Conservation (phyloP, 2,797 vertebrate genomes). For the Sciurus vulgaris region DNA sequence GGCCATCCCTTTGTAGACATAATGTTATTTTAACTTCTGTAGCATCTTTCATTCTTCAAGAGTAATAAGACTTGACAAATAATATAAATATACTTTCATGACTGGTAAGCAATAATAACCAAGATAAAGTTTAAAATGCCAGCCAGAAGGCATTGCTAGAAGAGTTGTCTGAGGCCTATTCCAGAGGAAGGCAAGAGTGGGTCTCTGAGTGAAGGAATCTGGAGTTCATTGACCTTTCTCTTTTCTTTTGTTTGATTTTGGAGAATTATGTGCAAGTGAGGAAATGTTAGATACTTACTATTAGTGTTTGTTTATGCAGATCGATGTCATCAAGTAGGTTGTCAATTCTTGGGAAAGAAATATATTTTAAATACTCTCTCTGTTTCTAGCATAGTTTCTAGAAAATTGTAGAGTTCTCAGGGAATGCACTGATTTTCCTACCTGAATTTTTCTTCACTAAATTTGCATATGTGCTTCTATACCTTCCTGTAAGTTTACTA, state of each 20-base stretch:
- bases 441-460: background rate
- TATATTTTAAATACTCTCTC: background rate
- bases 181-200: background rate
- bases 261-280: slow-evolving; percentile 25
- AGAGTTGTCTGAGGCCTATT: background rate
- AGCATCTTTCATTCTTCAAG: slow-evolving; percentile 63
- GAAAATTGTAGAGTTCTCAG: background rate
- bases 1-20: slow-evolving; percentile 43
- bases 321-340: background rate
- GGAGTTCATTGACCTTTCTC: slow-evolving; percentile 42
- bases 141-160: background rate
- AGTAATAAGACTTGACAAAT: slow-evolving; percentile 60
- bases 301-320: background rate
- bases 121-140: slow-evolving; percentile 48
- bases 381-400: slow-evolving; percentile 20
- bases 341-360: slow-evolving; percentile 31
- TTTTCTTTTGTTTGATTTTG: slow-evolving; percentile 58
- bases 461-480: slow-evolving; percentile 13
- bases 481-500: slow-evolving; percentile 4
- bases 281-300: background rate
- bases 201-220: background rate
- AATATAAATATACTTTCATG: slow-evolving; percentile 52
- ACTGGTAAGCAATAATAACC: background rate
- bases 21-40: slow-evolving; percentile 65
- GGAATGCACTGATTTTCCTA: background rate